Percentiles rank a stretch among this genome's conserved stretches.
phyloP scores from a whole-genome alignment of 2,797 vertebrate species.

The Anas acuta region DNA sequence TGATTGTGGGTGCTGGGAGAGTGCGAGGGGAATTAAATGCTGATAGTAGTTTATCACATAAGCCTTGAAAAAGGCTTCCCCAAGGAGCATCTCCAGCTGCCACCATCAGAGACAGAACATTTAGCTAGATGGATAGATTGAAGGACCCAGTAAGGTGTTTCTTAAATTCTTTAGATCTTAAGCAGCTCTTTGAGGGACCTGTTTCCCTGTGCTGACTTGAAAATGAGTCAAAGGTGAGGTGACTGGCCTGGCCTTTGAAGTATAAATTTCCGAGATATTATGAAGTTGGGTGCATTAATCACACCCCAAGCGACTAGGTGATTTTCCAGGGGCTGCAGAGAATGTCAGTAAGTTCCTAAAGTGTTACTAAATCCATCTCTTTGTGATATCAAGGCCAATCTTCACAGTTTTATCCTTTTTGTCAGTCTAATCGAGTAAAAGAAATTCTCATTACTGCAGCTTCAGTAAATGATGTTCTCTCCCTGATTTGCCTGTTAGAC shows the following conservation, averaged over 20 bases:
- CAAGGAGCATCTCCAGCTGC: neutral
- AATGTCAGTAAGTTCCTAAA: neutral
- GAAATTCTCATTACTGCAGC: neutral
- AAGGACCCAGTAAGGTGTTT: neutral
- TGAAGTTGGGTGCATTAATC: neutral
- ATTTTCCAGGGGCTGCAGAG: neutral
- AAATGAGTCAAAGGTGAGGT: neutral
- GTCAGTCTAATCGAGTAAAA: constrained; percentile 1
- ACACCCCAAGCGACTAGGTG: neutral
- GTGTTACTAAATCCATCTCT: neutral
- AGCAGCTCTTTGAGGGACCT: neutral
- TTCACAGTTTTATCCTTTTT: neutral
- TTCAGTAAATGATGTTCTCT: neutral
- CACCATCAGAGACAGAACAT: neutral
- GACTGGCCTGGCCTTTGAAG: neutral
- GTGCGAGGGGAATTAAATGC: neutral
- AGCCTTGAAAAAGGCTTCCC: neutral
- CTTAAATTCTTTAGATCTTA: neutral
- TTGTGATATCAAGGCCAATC: neutral
- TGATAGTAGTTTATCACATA: neutral
- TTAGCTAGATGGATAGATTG: neutral
- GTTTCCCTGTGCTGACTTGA: neutral
- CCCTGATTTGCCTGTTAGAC: neutral
- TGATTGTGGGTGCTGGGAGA: neutral
- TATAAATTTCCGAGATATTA: neutral